phyloP scores from a whole-genome alignment of 2,113 vertebrate genomes.

The Jacana jacana region DNA sequence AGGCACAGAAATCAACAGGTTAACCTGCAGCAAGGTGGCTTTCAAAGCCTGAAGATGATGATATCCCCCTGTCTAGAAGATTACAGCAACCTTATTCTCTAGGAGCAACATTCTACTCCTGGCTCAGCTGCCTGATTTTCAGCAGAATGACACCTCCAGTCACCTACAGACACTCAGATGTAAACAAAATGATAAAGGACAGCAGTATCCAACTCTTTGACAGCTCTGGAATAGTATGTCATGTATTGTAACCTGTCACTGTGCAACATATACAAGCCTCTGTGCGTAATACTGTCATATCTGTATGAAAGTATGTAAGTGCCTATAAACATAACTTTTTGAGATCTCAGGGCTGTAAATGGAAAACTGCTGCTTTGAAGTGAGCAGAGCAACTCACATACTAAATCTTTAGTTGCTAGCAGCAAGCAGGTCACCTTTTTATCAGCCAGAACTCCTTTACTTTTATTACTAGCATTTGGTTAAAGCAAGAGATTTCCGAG shows the following conservation, averaged over 20 bases:
- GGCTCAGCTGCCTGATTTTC: constrained; percentile 1
- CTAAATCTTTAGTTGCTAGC: neutral
- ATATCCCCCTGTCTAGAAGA: neutral
- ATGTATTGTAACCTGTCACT: neutral
- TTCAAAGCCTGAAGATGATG: neutral
- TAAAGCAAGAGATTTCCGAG: neutral
- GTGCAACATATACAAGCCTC: neutral
- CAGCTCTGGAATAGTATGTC: neutral
- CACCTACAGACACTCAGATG: neutral
- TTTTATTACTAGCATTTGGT: neutral
- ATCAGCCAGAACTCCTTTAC: neutral
- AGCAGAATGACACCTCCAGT: neutral
- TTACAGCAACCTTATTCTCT: constrained; percentile 2
- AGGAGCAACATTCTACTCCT: neutral
- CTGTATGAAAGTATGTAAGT: neutral
- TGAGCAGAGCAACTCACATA: neutral
- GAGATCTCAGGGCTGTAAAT: neutral
- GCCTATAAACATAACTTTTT: neutral
- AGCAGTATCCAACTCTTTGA: neutral
- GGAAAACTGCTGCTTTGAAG: neutral
- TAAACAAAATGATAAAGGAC: neutral
- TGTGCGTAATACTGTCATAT: neutral
- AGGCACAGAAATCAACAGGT: constrained; percentile 2
- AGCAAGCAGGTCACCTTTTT: neutral
- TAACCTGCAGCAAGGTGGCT: neutral